A percentile compares a stretch with the other conserved stretches of the same genome.
phyloP scores from a whole-genome alignment of 2,797 vertebrate species.

The Gallinago solitaria region DNA sequence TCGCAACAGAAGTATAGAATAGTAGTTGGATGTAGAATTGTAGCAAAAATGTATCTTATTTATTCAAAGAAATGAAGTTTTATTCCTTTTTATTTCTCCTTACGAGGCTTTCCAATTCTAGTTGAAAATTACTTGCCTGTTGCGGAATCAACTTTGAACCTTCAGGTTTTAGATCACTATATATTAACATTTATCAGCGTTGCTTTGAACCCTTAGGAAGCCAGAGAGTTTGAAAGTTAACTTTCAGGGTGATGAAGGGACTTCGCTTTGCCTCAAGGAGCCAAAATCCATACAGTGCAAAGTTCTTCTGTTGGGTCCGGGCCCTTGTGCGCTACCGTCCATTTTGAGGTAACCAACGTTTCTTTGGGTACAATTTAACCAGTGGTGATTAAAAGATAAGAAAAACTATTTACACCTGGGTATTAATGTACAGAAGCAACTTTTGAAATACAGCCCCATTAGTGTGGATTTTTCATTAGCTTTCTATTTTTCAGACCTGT shows the following conservation, averaged over 20 bases:
- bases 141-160: background rate
- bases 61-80: background rate
- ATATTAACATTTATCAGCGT: background rate
- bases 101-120: background rate
- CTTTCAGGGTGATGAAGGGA: background rate
- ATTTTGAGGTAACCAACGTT: rapidly evolving
- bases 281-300: rapidly evolving
- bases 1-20: background rate
- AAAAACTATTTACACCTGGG: background rate
- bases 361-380: rapidly evolving
- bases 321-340: rapidly evolving
- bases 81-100: too few relatives aligned
- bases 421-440: background rate
- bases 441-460: background rate
- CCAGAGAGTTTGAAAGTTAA: background rate
- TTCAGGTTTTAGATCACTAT: background rate
- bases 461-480: background rate
- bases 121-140: background rate
- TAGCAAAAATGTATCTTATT: background rate
- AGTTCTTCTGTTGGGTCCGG: background rate
- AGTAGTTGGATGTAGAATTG: background rate
- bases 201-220: background rate
- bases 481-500: background rate
- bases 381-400: background rate
- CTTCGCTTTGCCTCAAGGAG: background rate